Conservation (phyloP, 2,888 invertebrate genomes). For the Idaea straminata region DNA sequence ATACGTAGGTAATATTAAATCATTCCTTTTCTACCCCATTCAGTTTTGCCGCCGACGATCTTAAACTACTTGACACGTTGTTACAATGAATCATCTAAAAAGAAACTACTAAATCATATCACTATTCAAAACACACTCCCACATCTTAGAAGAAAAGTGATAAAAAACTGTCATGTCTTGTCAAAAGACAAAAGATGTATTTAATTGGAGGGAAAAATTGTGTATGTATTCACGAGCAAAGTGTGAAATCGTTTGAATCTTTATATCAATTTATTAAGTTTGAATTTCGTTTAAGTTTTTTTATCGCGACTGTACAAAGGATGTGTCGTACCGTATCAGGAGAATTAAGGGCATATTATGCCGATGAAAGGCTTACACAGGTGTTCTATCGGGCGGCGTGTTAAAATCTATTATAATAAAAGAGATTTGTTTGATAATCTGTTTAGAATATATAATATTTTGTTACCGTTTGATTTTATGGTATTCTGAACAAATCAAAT, state of each 20-base stretch:
- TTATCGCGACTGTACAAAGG: constrained; percentile 49
- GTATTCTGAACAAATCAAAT: background rate
- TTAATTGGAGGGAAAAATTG: constrained; percentile 71
- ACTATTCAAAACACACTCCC: constrained; percentile 72
- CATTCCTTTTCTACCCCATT: constrained; percentile 24
- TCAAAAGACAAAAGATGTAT: constrained; percentile 66
- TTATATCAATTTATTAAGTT: background rate
- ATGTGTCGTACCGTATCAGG: constrained; percentile 76
- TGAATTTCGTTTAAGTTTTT: background rate
- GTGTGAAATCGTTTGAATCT: background rate
- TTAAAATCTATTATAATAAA: constrained; percentile 32
- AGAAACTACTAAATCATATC: constrained; percentile 69
- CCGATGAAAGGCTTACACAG: constrained; percentile 78
- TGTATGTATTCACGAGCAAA: constrained; percentile 10
- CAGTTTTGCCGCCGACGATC: constrained; percentile 46
- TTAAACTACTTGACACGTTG: constrained; percentile 50
- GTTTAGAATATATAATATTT: constrained; percentile 8
- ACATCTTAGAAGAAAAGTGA: constrained; percentile 33
- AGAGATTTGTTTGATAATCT: constrained; percentile 40
- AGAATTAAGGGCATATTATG: constrained; percentile 77
- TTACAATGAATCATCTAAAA: constrained; percentile 64
- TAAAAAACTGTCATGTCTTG: constrained; percentile 68
- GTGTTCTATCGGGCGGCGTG: constrained; percentile 55
- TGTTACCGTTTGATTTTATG: constrained; percentile 15
- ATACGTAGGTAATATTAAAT: constrained; percentile 19